These are phyloP conservation scores for Gallinago paraguaiae DNA, from an alignment of 2,113 vertebrate genomes.

Conservation along the genomic window DNA sequence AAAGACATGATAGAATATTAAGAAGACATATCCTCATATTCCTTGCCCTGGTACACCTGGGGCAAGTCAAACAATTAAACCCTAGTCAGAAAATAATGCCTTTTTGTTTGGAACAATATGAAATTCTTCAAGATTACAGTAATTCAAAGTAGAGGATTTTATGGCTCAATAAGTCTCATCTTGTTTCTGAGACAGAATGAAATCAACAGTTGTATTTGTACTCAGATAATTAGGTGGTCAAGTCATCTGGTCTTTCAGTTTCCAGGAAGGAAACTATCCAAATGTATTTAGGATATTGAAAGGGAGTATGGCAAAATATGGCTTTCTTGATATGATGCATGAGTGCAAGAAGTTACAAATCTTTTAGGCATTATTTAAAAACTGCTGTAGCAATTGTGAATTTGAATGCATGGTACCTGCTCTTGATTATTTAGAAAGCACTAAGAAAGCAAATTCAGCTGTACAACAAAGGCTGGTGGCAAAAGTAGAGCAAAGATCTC, in stretches of 20 bases:
- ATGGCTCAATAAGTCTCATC: background rate
- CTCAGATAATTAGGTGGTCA: background rate
- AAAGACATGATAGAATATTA: background rate
- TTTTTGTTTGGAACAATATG: background rate
- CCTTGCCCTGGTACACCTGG: background rate
- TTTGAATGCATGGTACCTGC: background rate
- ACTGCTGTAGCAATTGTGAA: background rate
- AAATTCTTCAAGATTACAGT: background rate
- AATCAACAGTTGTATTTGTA: background rate
- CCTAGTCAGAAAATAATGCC: background rate
- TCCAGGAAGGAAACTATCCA: background rate
- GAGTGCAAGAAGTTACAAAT: background rate
- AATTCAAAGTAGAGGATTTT: background rate
- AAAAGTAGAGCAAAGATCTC: background rate
- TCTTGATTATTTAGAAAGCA: background rate
- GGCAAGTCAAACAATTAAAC: background rate
- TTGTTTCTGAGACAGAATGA: background rate
- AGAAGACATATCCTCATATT: background rate
- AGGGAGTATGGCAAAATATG: background rate
- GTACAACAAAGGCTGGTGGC: accelerated
- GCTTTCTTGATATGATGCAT: background rate
- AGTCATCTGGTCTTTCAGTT: background rate
- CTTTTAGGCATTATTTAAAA: background rate
- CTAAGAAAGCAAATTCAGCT: background rate
- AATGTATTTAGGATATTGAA: background rate